Base-by-base conservation (phyloP, 1,140 invertebrate genomes). In the Bactericera cockerelli region DNA sequence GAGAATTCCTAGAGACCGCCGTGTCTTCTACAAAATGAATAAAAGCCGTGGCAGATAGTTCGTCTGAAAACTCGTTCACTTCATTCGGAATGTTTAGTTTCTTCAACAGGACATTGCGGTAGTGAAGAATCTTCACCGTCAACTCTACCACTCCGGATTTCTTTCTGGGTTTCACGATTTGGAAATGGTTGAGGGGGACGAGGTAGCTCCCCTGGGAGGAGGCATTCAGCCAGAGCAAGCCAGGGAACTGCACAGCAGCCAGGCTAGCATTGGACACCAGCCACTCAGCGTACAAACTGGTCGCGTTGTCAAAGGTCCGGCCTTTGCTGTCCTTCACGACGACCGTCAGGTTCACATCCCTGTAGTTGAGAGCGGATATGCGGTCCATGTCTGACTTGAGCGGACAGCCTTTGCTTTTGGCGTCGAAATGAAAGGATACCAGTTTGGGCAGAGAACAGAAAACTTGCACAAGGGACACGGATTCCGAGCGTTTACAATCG, bases 271-370 rank as follows among this genome's bases (percentile, higher is more conserved):
- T 62, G 16, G 62, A 57, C n/a, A 67, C 38, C 42, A 26, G 25
- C 87, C 88, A 92, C 2, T 82, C 77, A 55, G 90, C 75, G 54
- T 74, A 71, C 13, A 91, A 71, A 59, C 82, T 87, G 2, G 83
- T 81, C 49, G 89, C 78, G 67, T 91, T 91, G 68, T 88, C 81
- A 65, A 92, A 86, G 59, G 72, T 77, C 21, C 77, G 76, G 14
- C 84, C 85, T 64, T 78, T 70, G 16, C 77, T 77, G 66, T 91
- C 86, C 58, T 79, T 80, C 1, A 90, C 79, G 19, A 76, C 74
- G 1, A 89, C 78, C 22, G 78, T 71, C 14, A 91, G 70, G 42
- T 80, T 75, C 14, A 86, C 67, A 38, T 79, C 72, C 63, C 81
- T 76, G 22, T 78, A 74, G 59, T 74, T 79, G 55, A 81, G 80